phyloP scores from a whole-genome alignment of 2,113 vertebrate species.

The Acrocephalus kingi region DNA sequence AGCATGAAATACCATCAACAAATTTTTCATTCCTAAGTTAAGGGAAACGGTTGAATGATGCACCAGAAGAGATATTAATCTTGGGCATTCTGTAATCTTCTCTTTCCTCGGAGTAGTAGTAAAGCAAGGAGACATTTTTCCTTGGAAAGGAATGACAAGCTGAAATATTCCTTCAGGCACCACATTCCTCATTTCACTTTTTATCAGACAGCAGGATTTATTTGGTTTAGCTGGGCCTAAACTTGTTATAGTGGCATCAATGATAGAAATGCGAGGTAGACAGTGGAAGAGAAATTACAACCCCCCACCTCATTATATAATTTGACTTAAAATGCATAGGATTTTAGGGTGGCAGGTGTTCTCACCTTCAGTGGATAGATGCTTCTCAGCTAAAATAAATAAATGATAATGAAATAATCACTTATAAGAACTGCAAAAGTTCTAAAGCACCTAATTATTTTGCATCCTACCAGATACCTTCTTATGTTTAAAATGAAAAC shows the following conservation, averaged over 20 bases:
- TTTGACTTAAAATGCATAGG: background rate
- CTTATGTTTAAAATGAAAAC: background rate
- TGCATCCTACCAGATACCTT: background rate
- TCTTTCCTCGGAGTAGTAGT: slow-evolving; percentile 1
- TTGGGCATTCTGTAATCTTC: slow-evolving; percentile 27
- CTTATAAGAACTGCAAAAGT: background rate
- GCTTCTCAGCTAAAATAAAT: background rate
- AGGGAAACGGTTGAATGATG: background rate
- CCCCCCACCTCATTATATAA: background rate
- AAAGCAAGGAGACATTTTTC: slow-evolving; percentile 29
- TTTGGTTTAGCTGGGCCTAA: background rate
- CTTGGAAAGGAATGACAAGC: slow-evolving; percentile 17
- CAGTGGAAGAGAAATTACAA: background rate
- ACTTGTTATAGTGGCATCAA: background rate
- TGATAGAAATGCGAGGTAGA: background rate
- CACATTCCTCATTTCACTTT: slow-evolving; percentile 37
- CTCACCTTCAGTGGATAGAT: background rate
- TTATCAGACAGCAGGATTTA: slow-evolving; percentile 36
- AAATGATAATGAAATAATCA: background rate
- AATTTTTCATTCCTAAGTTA: slow-evolving; percentile 19
- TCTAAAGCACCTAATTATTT: background rate
- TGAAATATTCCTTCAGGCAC: slow-evolving; percentile 51
- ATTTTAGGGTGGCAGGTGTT: background rate
- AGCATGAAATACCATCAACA: background rate
- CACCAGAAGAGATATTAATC: slow-evolving; percentile 9